A percentile compares a stretch with the other conserved stretches of the same genome.
phyloP scores from a whole-genome alignment of 2,888 invertebrate species.

The Phania funesta region DNA sequence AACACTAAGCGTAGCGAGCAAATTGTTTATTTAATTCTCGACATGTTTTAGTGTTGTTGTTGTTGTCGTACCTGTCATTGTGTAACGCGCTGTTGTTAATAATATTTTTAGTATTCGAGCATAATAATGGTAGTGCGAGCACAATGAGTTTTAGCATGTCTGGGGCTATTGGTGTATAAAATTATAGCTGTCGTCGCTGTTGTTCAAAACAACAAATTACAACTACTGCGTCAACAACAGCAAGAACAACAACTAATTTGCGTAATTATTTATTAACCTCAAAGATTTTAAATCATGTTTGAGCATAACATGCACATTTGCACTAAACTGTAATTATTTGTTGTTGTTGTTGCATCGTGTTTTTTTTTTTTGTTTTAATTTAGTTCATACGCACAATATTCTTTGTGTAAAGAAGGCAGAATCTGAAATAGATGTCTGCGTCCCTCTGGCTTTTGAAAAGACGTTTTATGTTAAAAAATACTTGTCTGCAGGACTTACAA shows the following conservation, averaged over 20 bases:
- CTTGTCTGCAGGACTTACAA: slow-evolving; percentile 40
- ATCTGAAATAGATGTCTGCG: not conserved
- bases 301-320: slow-evolving; percentile 28
- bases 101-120: not conserved
- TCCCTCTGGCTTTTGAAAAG: slow-evolving; percentile 3
- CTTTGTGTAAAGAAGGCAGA: not conserved
- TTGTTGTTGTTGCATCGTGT: not conserved
- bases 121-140: not conserved
- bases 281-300: slow-evolving; percentile 37
- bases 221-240: not conserved
- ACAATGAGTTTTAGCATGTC: not conserved
- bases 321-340: not conserved
- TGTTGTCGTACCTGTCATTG: not conserved
- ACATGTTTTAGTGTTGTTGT: slow-evolving; percentile 16
- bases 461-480: not conserved
- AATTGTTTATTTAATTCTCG: slow-evolving; percentile 37
- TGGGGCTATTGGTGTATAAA: slow-evolving; percentile 20
- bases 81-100: not conserved
- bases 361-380: slow-evolving; percentile 24
- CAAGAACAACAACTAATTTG: slow-evolving; percentile 21
- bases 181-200: not conserved
- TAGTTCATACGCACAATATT: slow-evolving; percentile 47
- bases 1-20: not conserved
- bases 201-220: slow-evolving; percentile 12
- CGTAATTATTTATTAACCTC: slow-evolving; percentile 61